phyloP scores from a whole-genome alignment of 2,888 invertebrate species.

The Epinotia ramella region DNA sequence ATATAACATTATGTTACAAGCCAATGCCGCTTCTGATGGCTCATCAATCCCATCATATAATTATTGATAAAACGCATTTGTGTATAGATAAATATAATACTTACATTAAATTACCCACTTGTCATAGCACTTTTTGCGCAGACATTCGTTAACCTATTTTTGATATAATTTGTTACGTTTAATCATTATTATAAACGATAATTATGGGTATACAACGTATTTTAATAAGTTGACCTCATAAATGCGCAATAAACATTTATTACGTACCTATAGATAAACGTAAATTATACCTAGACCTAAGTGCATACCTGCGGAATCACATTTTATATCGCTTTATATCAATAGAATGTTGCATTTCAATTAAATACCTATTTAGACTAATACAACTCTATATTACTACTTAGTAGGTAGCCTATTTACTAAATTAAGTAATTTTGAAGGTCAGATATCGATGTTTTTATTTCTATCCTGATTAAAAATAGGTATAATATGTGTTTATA shows the following conservation, averaged over 20 bases:
- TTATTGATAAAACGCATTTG: background rate
- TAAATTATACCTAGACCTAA: conserved; percentile 6
- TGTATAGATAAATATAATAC: background rate
- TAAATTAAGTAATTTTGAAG: background rate
- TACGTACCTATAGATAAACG: background rate
- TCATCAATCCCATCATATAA: background rate
- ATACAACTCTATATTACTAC: background rate
- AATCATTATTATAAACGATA: conserved; percentile 1
- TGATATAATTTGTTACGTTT: background rate
- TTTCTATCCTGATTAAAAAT: background rate
- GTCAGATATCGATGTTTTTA: background rate
- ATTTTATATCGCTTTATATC: conserved; percentile 16
- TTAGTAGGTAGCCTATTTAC: background rate
- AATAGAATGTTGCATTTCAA: conserved; percentile 12
- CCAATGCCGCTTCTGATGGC: no score
- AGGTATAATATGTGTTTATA: background rate
- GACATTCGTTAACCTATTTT: background rate
- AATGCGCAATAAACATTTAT: conserved; percentile 25
- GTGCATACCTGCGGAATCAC: conserved; percentile 21
- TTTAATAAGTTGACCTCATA: conserved; percentile 32
- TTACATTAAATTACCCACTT: background rate
- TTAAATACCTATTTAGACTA: conserved; percentile 8
- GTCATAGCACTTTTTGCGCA: background rate
- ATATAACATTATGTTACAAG: no score
- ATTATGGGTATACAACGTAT: conserved; percentile 1